Percentiles rank a stretch among this genome's conserved stretches.
phyloP scores from a whole-genome alignment of 2,888 invertebrate genomes.

The Plebejus melissa region DNA sequence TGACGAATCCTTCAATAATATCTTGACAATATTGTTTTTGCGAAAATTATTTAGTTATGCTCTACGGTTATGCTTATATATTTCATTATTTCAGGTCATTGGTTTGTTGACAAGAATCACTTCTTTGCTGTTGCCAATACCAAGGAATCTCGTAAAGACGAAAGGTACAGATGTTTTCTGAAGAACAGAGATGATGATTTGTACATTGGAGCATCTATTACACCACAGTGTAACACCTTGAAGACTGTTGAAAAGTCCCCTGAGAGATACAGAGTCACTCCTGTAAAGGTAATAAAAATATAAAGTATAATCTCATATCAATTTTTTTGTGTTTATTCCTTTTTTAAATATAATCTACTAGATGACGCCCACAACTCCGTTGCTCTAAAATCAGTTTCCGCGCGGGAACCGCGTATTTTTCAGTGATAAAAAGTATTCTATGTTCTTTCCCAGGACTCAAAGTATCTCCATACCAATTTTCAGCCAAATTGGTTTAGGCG shows the following conservation, averaged over 20 bases:
- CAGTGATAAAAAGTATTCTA: no score
- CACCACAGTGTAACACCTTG: constrained; percentile 94
- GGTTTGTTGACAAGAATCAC: constrained; percentile 97
- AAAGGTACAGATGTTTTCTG: constrained; percentile 95
- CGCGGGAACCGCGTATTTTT: no score
- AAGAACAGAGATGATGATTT: constrained; percentile 96
- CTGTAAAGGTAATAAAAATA: constrained; percentile 77
- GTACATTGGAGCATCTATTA: constrained; percentile 94
- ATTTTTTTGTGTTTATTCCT: neutral
- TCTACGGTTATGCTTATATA: neutral
- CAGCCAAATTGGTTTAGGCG: no score
- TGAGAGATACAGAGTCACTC: constrained; percentile 90
- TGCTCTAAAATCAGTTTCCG: no score
- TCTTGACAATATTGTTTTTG: no score
- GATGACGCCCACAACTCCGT: no score
- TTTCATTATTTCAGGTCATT: constrained; percentile 80
- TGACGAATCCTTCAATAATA: no score
- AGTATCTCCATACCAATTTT: no score
- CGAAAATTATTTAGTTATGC: neutral
- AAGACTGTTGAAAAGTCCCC: constrained; percentile 97
- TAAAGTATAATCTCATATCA: neutral
- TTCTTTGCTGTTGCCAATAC: constrained; percentile 98
- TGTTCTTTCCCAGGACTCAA: no score
- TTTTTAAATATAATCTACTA: neutral
- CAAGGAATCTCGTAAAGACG: constrained; percentile 96